Evolutionary conservation across 1,140 invertebrate species (phyloP).

Genomic region (Pseudomyrmex flavicornis): DNA sequence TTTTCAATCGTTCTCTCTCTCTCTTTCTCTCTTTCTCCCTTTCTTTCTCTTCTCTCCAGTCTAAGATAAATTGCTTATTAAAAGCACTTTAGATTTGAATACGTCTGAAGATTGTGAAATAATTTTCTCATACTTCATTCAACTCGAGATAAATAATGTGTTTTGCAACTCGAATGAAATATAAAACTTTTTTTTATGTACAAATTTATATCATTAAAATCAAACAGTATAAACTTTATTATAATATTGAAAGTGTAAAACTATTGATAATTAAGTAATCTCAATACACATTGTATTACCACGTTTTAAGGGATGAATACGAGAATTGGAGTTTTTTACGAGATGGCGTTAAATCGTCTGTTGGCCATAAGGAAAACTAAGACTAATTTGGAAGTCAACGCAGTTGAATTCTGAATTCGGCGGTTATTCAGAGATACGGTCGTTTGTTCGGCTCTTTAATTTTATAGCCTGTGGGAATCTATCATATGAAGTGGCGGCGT

Average conservation of each 20-base stretch:
- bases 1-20: not conserved
- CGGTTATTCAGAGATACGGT: slow-evolving; percentile 71
- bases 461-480: slow-evolving; percentile 82
- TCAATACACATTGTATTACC: not conserved
- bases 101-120: slow-evolving; percentile 2
- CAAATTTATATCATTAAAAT: no score
- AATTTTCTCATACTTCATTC: not conserved
- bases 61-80: no score
- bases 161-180: no score
- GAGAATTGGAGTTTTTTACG: not conserved
- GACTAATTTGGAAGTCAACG: slow-evolving; percentile 24
- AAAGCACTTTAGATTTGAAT: not conserved
- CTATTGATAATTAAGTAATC: no score
- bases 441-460: slow-evolving; percentile 84
- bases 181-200: no score
- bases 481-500: slow-evolving; percentile 83
- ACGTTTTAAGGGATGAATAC: not conserved
- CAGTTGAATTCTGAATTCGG: slow-evolving; percentile 44
- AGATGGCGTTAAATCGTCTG: slow-evolving; percentile 5
- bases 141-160: no score
- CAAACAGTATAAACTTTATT: no score
- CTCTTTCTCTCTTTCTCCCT: no score
- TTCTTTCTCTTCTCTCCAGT: no score
- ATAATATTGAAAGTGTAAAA: no score
- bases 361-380: not conserved